Base-by-base conservation (phyloP, 2,113 vertebrate species). In the Phaethon lepturus region DNA sequence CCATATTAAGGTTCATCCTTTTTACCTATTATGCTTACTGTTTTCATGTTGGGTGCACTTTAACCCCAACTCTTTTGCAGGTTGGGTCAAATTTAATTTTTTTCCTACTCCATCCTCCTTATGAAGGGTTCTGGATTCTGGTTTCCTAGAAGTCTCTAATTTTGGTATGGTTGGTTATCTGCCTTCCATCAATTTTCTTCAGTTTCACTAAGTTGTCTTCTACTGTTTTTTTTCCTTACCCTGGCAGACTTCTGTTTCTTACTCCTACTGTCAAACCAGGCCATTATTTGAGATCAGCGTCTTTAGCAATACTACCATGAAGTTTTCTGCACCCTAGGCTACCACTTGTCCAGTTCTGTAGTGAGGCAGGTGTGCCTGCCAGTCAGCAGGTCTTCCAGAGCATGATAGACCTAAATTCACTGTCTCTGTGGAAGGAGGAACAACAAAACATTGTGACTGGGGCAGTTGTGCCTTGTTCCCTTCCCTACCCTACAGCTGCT, bases 11-110 rank as follows among this genome's bases (percentile, higher is more conserved):
- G 12, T 47, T 63, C 9, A 11, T 55, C 7, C 8, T 26, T 56
- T 68, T 64, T 72, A 12, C 38, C 13, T 14, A 1, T 52, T 92
- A 5, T 44, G 38, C 17, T 49, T 60, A 17, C 28, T 42, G 10
- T 73, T 49, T 77, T 64, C 35, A 2, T 1, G 1, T 33, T 69
- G 18, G 13, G 11, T 80, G 7, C 17, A 17, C 22, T 64, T 88
- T 35, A 26, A 6, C 0, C 2, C 5, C 8, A 64, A 9, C 26
- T 38, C 15, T 53, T 5, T 14, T 40, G 17, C 0, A 55, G 22
- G 1, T 38, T 52, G 9, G 4, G 10, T 66, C 63, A 19, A 15
- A 3, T 55, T 26, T 38, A 38, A 6, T 25, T 9, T 18, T 79
- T 56, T 22, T 29, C 5, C 3, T 77, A 16, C 15, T 33, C 5